Evolutionary conservation across 2,888 invertebrate genomes (phyloP).

Genomic region (Dascillus cervinus): DNA sequence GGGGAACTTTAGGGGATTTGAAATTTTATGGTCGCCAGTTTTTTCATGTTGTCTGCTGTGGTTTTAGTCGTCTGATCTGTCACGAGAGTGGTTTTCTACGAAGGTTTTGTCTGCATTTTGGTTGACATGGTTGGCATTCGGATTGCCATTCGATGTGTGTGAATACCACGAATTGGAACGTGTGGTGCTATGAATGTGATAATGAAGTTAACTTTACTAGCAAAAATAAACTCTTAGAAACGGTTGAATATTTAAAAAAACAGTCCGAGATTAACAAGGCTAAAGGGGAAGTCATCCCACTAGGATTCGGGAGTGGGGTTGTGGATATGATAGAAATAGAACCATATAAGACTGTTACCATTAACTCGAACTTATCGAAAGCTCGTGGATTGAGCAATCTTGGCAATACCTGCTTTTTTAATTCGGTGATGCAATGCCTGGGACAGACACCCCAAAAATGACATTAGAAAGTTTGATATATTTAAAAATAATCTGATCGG

Average conservation of each 20-base stretch:
- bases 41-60: too few species aligned
- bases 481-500: too few species aligned
- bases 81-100: too few species aligned
- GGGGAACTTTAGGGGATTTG: too few species aligned
- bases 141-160: slow-evolving; percentile 68
- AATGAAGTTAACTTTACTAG: slow-evolving; percentile 55
- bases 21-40: too few species aligned
- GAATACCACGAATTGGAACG: slow-evolving; percentile 61
- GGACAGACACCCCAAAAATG: slow-evolving; percentile 84
- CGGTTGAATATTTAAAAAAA: slow-evolving; percentile 65
- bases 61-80: too few species aligned
- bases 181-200: slow-evolving; percentile 77
- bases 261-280: slow-evolving; percentile 29
- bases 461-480: too few species aligned
- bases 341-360: slow-evolving; percentile 1
- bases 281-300: slow-evolving; percentile 1
- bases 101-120: too few species aligned
- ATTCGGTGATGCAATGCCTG: slow-evolving; percentile 90
- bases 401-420: slow-evolving; percentile 96
- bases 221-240: slow-evolving; percentile 62
- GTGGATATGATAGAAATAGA: slow-evolving; percentile 5
- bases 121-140: too few species aligned
- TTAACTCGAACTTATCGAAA: slow-evolving; percentile 41
- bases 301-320: slow-evolving; percentile 10
- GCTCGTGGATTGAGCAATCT: slow-evolving; percentile 80